Base-by-base conservation (phyloP, 1,140 invertebrate genomes). In the Carposina sasakii region DNA sequence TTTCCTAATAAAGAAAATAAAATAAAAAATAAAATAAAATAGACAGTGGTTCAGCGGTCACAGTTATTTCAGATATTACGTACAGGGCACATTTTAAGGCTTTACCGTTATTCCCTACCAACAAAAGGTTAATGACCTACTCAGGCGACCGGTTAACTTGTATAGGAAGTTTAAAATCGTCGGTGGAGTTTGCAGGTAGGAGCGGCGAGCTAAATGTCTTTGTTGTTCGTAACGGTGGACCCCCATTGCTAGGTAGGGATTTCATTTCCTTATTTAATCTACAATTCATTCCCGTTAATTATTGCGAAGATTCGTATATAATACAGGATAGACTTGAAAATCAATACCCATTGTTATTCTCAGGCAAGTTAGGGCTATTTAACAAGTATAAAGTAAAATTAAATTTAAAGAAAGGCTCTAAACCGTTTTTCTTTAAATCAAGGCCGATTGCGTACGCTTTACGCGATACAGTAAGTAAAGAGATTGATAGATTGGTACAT, bases 231-330 rank as follows among this genome's bases (percentile, higher is more conserved):
- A 22, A 48, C 34, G 47, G 36, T 3, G 47, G 36, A 13, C 26
- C 36, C 2, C 26, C 36, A 8, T 13, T 48, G 1, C 21, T 48
- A 28, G 47, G 47, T 10, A 23, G 47, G 3, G 47, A 48, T 41
- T 48, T 48, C 22, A 48, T 48, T 6, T 30, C 36, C 3, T 6
- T 16, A 21, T 48, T 48, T 40, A 28, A 48, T 30, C 21, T 48
- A 15, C 36, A 40, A 20, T 15, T 40, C 1, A 20, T 17, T n/a
- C 10, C 24, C 13, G n/a, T 48, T 13, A 30, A 22, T 16, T 36
- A 36, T 33, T 19, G 16, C 28, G 8, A 21, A 10, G 6, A 58
- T 21, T 46, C 30, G 9, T 19, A 42, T 34, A 33, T 49, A 20
- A 31, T 6, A 34, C 17, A 41, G 19, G n/a, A 31, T 42, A 22